These are phyloP conservation scores for Boulengeromyrus knoepffleri DNA, from an alignment of 2,113 vertebrate genomes.

Conservation along the genomic window DNA sequence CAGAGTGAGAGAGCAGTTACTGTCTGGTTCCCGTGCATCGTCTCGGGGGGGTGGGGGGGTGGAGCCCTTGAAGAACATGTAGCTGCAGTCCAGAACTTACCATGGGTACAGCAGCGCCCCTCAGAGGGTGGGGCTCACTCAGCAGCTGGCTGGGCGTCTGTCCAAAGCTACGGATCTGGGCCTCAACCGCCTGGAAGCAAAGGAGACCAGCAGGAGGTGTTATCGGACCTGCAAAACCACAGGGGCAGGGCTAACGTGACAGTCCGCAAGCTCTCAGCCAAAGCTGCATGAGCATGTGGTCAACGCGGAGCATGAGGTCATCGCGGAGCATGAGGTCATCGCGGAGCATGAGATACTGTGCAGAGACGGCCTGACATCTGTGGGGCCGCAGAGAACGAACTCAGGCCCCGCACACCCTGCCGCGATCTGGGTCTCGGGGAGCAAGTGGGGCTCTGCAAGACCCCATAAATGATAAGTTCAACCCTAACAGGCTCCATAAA, in stretches of 20 bases:
- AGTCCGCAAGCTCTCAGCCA: conserved; percentile 34
- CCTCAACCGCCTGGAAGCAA: conserved; percentile 79
- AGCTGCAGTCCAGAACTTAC: conserved; percentile 66
- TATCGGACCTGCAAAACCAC: background rate
- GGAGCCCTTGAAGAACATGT: background rate
- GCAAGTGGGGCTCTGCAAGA: background rate
- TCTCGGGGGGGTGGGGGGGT: background rate
- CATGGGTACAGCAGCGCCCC: conserved; percentile 96
- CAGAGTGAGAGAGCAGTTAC: background rate
- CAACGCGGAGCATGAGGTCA: background rate
- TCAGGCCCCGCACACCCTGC: conserved; percentile 71
- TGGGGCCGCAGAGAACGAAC: conserved; percentile 48
- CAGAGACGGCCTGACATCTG: conserved; percentile 62
- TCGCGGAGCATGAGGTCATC: conserved; percentile 28
- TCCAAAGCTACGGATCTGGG: conserved; percentile 96
- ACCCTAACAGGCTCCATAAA: background rate
- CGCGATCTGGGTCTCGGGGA: background rate
- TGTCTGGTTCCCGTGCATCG: background rate
- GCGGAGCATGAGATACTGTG: conserved; percentile 52
- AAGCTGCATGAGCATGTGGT: conserved; percentile 57
- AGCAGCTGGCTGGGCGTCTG: conserved; percentile 95
- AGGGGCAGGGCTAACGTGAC: background rate
- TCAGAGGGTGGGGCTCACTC: conserved; percentile 89
- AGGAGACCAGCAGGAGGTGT: background rate
- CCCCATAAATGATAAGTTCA: background rate